A percentile compares a stretch with the other conserved stretches of the same genome.
Conservation (phyloP, 2,797 vertebrate species). For the Synanceia verrucosa region DNA sequence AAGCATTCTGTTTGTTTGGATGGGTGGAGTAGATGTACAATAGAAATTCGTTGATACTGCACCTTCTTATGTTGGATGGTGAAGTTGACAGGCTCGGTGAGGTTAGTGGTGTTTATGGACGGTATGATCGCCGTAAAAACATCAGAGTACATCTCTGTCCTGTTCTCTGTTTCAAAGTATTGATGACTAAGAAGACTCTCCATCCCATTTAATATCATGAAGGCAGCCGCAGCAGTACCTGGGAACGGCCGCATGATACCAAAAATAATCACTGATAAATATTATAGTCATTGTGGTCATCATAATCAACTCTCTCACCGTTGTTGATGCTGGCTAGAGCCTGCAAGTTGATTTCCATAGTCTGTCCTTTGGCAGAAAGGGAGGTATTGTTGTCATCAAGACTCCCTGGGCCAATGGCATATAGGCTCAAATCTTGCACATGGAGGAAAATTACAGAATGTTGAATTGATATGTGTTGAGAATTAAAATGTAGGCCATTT, state of each 20-base stretch:
- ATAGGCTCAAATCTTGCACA: conserved; percentile 37
- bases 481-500: neutral
- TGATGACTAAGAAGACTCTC: conserved; percentile 66
- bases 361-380: conserved; percentile 51
- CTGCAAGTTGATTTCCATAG: conserved; percentile 61
- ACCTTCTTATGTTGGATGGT: conserved; percentile 74
- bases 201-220: conserved; percentile 66
- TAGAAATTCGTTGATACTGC: neutral
- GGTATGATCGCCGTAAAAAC: conserved; percentile 66
- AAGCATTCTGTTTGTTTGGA: neutral
- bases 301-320: conserved; percentile 45
- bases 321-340: conserved; percentile 57
- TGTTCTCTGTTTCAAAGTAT: conserved; percentile 64
- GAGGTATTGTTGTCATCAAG: neutral
- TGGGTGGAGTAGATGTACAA: neutral
- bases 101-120: conserved; percentile 41
- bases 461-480: neutral
- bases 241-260: neutral
- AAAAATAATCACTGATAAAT: neutral
- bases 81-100: conserved; percentile 73
- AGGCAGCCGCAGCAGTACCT: conserved; percentile 69
- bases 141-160: conserved; percentile 71
- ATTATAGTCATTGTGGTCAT: neutral
- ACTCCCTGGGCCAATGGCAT: conserved; percentile 10
- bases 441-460: neutral